Evolutionary conservation across 1,140 invertebrate species (phyloP), one percentile per base, ranked within the genome.

Genomic region (Caenorhabditis elegans): DNA sequence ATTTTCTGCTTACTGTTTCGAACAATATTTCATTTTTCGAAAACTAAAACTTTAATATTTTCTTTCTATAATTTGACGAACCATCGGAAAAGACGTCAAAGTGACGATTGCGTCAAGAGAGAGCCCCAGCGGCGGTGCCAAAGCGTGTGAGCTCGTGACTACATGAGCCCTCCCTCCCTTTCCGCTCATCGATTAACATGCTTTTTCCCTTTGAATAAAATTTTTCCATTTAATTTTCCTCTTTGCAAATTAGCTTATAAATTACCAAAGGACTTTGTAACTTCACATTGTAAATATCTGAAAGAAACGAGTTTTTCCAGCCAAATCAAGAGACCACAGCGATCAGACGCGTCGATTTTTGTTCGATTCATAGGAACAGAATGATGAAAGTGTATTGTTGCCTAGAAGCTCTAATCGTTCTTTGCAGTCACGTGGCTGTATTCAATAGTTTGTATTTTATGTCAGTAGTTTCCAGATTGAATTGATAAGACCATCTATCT

Each of bases 61-160:
- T 31, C 19, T 17, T n/a, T 34, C 28, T n/a, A n/a, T n/a, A n/a
- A n/a, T n/a, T n/a, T n/a, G n/a, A n/a, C n/a, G n/a, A n/a, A n/a
- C n/a, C n/a, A n/a, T 22, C n/a, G 5, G n/a, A 70, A 70, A 70
- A 39, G 26, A 39, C 34, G 34, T n/a, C 60, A 70, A 43, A 39
- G 15, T n/a, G 34, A 19, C 34, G 10, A 22, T 70, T 70, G 60
- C 60, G 60, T 70, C 60, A 39, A 43, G 3, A 36, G 15, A 15
- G n/a, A 8, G 31, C 28, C n/a, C 39, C 34, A 24, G 31, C 60
- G 34, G 28, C 34, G 5, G 60, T 39, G 31, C 60, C 60, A 6
- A 22, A 26, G 60, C 34, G 60, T 34, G 60, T 34, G 22, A 70
- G 60, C 60, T 70, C 60, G 60, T 70, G 60, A 70, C 60, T 70